Base-by-base conservation (phyloP, 2,113 vertebrate genomes). In the Ciconia maguari region DNA sequence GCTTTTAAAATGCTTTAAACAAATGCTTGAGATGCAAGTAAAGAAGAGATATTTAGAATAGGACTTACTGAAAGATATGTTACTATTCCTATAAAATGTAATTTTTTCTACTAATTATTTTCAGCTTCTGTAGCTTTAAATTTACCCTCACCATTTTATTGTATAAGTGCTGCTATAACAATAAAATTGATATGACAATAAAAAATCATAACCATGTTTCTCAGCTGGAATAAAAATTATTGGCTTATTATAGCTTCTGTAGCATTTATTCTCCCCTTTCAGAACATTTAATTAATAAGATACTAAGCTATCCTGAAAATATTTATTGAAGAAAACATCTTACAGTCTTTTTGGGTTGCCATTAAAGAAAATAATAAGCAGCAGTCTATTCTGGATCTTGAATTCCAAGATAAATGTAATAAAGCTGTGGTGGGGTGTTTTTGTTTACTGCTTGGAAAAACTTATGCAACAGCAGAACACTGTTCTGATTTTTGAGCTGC, bases 371-470 rank as follows among this genome's bases (percentile, higher is more conserved):
- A 80, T 42, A 94, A 77, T 61, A 85, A 94, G 71, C 42, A 54
- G 34, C 46, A 70, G 60, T 79, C 41, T 90, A n/a, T 81, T 90
- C 52, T 69, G 74, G 57, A 79, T 72, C 83, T 82, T 69, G 41
- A 94, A 94, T 86, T 93, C 83, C 89, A 91, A 85, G 89, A 94
- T 91, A 91, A 94, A 95, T 80, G 60, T 70, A 80, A 94, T 91
- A 86, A 94, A 95, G 75, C 62, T 91, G 90, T 81, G 91, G 82
- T 2, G 2, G 95, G 83, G 88, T 95, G 52, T 90, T 93, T 85
- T 94, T 98, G 96, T 97, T 97, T 96, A 90, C 79, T 90, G 89
- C 82, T 91, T 88, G 90, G 93, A 83, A 95, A 94, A 97, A 83
- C 42, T 95, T 93, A 83, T 1, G 27, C 93, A 96, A 91, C n/a